Base-by-base conservation (phyloP, 1,140 invertebrate species). In the Cepaea nemoralis region DNA sequence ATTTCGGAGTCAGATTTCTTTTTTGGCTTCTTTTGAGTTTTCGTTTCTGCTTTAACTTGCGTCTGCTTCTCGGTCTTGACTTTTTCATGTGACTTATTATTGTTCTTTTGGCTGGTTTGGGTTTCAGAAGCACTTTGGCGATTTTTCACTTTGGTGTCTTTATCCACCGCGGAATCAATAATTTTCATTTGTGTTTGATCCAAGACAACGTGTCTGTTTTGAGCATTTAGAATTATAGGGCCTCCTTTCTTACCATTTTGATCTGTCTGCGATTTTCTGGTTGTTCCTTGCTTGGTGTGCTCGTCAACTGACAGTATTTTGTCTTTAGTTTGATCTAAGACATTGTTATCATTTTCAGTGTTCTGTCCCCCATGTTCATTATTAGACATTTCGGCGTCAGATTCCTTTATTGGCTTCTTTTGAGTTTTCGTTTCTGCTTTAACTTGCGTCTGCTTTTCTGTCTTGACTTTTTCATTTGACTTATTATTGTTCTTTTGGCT, bases 171-270 rank as follows among this genome's bases (percentile, higher is more conserved):
- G 8, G 42, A 42, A 31, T 70, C 40, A 31, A 66, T 22, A 24
- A 35, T 33, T 74, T 55, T 71, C 8, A 45, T 83, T 45, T 75
- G 42, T 80, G 39, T 35, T 39, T 48, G 22, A 24, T 67, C 59
- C 5, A 74, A n/a, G 37, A 63, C 40, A 33, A 70, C 48, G 6
- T 63, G 22, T 16, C 48, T 75, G 76, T 16, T 55, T 27, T 66
- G 19, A 8, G 1, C 12, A 33, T 39, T 80, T 5, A 69, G 22
- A 35, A 63, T 63, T 16, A 66, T 45, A 40, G 40, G 39, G 24
- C 37, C 50, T 66, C 42, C 45, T 40, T 40, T 27, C 33, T 22
- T 27, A 31, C 27, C 59, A 31, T 2, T 31, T 16, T 63, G 10
- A 19, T 63, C 35, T 6, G 14, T 42, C 3, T n/a, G 22, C 8